phyloP scores from a whole-genome alignment of 2,113 vertebrate genomes.

The Gallinago undulata region DNA sequence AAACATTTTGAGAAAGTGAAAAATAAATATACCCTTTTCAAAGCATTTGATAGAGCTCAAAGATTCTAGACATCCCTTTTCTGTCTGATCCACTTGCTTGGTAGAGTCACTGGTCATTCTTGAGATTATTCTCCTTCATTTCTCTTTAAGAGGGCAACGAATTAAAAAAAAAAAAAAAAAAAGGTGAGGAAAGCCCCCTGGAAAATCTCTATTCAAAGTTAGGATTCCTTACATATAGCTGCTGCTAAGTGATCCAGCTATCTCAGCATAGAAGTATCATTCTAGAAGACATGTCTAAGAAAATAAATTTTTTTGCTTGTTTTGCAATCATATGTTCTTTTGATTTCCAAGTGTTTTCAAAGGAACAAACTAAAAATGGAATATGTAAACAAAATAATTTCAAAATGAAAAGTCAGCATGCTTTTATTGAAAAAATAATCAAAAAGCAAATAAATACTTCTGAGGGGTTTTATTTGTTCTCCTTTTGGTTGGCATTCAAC shows the following conservation, averaged over 20 bases:
- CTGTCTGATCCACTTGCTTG: neutral
- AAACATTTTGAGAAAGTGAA: neutral
- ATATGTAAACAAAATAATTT: neutral
- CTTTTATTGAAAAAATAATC: neutral
- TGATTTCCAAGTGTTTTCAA: neutral
- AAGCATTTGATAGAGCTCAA: neutral
- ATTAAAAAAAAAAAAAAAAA: neutral
- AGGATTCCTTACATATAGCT: neutral
- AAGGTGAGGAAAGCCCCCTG: neutral
- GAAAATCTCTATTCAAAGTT: neutral
- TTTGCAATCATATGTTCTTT: neutral
- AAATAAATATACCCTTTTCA: neutral
- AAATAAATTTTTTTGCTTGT: neutral
- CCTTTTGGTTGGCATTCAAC: neutral
- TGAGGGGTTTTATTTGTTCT: neutral
- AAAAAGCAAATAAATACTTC: neutral
- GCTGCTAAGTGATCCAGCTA: neutral
- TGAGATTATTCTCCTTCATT: neutral
- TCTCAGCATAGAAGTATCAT: neutral
- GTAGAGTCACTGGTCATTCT: neutral
- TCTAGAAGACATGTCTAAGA: neutral
- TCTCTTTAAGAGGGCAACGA: neutral
- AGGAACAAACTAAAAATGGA: neutral
- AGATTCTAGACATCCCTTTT: neutral
- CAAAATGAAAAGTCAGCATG: neutral